Conservation (phyloP, 2,888 invertebrate genomes). For the Latheticus oryzae region DNA sequence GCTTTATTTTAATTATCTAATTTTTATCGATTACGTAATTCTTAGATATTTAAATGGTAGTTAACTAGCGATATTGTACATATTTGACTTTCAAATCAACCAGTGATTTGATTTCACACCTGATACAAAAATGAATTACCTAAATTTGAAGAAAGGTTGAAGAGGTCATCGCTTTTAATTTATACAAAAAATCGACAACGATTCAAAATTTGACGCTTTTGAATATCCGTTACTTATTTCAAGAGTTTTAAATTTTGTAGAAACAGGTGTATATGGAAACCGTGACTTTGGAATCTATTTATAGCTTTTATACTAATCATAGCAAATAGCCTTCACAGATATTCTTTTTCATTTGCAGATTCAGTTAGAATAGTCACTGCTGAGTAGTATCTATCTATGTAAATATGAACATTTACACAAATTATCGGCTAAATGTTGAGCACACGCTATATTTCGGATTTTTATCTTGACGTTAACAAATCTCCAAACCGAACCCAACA, state of each 20-base stretch:
- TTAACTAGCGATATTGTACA: too few species aligned
- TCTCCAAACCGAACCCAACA: slow-evolving; percentile 1
- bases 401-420: slow-evolving; percentile 25
- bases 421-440: not conserved
- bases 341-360: slow-evolving; percentile 9
- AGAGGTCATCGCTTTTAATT: too few species aligned
- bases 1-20: slow-evolving; percentile 2
- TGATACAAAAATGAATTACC: slow-evolving; percentile 2
- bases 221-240: too few species aligned
- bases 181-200: too few species aligned
- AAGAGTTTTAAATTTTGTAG: too few species aligned
- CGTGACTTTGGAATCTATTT: too few species aligned
- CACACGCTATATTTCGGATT: slow-evolving; percentile 6
- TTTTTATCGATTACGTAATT: slow-evolving; percentile 2
- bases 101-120: slow-evolving; percentile 9
- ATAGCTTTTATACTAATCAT: too few species aligned
- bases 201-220: too few species aligned
- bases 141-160: slow-evolving; percentile 9
- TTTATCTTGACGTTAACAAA: slow-evolving; percentile 18
- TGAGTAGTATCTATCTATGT: too few species aligned
- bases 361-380: slow-evolving; percentile 26
- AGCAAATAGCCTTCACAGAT: too few species aligned
- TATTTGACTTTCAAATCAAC: too few species aligned
- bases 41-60: not conserved
- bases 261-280: too few species aligned